Base-by-base conservation (phyloP, 2,888 invertebrate species). In the Eilema depressum region DNA sequence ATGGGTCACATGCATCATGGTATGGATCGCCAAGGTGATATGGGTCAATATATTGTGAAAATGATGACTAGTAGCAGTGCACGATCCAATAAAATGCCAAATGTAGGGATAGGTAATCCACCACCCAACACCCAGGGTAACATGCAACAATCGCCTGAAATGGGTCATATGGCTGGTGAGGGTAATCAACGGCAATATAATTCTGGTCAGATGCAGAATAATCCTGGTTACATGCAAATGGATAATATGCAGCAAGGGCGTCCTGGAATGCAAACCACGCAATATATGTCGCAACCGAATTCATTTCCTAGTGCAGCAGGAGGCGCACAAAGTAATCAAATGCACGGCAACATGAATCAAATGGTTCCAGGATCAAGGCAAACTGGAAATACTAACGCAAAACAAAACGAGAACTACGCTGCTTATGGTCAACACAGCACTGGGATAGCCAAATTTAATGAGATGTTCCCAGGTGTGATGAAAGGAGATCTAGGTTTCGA, bases 401-500 rank as follows among this genome's bases (percentile, higher is more conserved):
- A 66, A 14, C 76, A 76, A 10, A 67, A 71, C 73, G 68, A 53
- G 79, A 47, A 57, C 30, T 78, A 78, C 62, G 77, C 64, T 65
- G 73, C 79, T 69, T 81, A 81, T 71, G 91, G 92, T 2, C 82
- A 86, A 73, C 94, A 95, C 69, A 77, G 82, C 47, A 85, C 84
- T 71, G 93, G 93, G 25, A 84, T 95, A 14, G 78, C 84, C 28
- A 94, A 93, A 75, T 95, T 95, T 72, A 91, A 93, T 67, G 88
- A 93, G 82, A 92, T 94, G 91, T 94, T 95, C 73, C 94, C 95
- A 53, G 94, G 93, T 26, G 89, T 93, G 12, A 89, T 87, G 85
- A 86, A 90, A 78, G 89, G 88, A 26, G 91, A 93, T 71, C 85
- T 95, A 69, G 91, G 91, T 47, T 95, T 93, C 73, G 94, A 95